A percentile compares a stretch with the other conserved stretches of the same genome.
Evolutionary conservation across 2,888 invertebrate genomes (phyloP).

Genomic region (Ryuthela nishihirai): DNA sequence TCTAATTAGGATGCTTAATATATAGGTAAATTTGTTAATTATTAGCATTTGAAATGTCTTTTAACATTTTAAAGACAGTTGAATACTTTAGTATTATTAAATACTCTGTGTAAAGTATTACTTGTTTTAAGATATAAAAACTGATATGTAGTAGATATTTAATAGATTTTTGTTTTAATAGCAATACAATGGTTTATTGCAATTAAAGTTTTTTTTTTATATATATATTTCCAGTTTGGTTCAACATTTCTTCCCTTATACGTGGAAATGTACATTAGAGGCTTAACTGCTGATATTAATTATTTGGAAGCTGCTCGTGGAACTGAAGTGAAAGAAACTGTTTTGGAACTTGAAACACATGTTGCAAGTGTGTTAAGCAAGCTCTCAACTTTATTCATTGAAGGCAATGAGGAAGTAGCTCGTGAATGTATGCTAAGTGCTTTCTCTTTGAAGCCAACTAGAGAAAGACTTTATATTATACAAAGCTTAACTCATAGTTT

Average conservation of each 20-base stretch:
- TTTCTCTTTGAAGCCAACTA: conserved; percentile 68
- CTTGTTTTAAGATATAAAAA: too few species aligned
- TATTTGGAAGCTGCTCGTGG: conserved; percentile 57
- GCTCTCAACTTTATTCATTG: conserved; percentile 60
- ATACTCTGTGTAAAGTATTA: too few species aligned
- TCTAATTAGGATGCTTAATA: too few species aligned
- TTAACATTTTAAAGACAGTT: too few species aligned
- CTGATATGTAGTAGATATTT: background rate
- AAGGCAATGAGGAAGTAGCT: conserved; percentile 59
- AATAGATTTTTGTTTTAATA: background rate
- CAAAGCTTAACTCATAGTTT: conserved; percentile 12
- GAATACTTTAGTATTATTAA: too few species aligned
- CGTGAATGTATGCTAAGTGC: conserved; percentile 70
- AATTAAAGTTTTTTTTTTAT: conserved; percentile 2
- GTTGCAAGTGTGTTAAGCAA: conserved; percentile 62
- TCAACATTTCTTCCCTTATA: conserved; percentile 59
- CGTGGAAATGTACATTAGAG: conserved; percentile 68
- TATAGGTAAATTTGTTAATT: too few species aligned
- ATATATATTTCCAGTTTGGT: conserved; percentile 42
- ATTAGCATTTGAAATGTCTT: too few species aligned
- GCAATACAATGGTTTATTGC: background rate
- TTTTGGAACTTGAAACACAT: conserved; percentile 56
- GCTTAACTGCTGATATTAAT: conserved; percentile 71
- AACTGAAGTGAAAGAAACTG: conserved; percentile 27
- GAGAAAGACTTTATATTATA: conserved; percentile 59